phyloP scores from a whole-genome alignment of 2,797 vertebrate genomes.

The Rousettus madagascariensis region DNA sequence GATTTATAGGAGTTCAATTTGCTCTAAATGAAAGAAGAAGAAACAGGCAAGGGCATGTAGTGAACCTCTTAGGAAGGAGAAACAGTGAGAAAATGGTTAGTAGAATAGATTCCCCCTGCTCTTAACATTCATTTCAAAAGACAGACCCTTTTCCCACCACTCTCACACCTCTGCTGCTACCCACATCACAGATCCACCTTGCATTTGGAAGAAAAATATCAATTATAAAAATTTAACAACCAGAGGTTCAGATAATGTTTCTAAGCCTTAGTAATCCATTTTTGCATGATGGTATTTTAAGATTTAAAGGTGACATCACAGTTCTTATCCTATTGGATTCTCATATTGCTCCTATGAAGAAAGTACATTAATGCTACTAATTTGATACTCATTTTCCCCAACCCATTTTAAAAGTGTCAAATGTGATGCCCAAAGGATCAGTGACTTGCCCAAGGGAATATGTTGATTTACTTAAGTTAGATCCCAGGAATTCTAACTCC shows the following conservation, averaged over 20 bases:
- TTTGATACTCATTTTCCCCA: not conserved
- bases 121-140: not conserved
- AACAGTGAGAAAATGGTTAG: not conserved
- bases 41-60: not conserved
- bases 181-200: not conserved
- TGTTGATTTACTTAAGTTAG: not conserved
- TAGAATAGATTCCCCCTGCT: not conserved
- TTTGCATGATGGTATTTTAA: slow-evolving; percentile 8
- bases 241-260: not conserved
- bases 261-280: not conserved
- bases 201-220: not conserved
- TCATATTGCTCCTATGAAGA: not conserved
- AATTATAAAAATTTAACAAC: not conserved
- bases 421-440: not conserved
- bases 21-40: not conserved
- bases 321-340: not conserved
- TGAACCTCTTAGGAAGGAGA: not conserved
- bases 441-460: not conserved
- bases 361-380: not conserved
- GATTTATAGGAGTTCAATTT: not conserved
- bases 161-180: not conserved
- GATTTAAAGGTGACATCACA: not conserved
- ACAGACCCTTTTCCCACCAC: not conserved
- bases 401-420: not conserved
- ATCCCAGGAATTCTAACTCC: not conserved